Evolutionary conservation across 1,140 invertebrate species (phyloP), one percentile per base, ranked within the genome.

Genomic region (Apis cerana): DNA sequence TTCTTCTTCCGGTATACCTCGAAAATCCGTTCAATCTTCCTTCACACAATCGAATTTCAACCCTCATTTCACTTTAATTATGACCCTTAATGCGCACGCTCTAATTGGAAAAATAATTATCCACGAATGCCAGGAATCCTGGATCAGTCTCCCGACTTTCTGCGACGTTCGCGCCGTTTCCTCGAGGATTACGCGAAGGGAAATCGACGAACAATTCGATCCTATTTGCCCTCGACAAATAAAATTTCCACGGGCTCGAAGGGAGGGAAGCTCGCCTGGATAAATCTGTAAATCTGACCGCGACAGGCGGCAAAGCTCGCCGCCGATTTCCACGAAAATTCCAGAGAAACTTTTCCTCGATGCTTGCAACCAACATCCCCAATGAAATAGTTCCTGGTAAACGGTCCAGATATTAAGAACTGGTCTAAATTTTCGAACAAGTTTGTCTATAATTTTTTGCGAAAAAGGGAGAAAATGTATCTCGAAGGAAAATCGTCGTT

Each of bases 21-120:
- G 48, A 15, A 76, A 62, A 65, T 54, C 12, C 23, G 23, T 43
- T 43, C 33, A 43, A 43, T 64, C 23, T 23, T 11, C 3, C 11
- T 7, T 12, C 10, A 1, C 27, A 17, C 52, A 56, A 62, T 54
- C 17, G 8, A 33, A 81, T 56, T 65, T 11, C 17, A 11, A 10
- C 19, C 12, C 9, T n/a, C 48, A 12, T 76, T 43, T 54, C 54
- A 27, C 43, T 69, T 82, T 82, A 68, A 82, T 82, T 21, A 48
- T 48, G 64, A 54, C 43, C 21, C 58, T 33, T 80, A 80, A 74
- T 74, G 61, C 52, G 10, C 11, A 3, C 17, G 27, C n/a, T 15
- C 8, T 80, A 80, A 80, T 80, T 80, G 23, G 64, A 76, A 76
- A 43, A 68, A 68, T 68, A 27, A 43, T 23, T 54, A 19, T 33